These are phyloP conservation scores for Plestiodon gilberti DNA, from an alignment of 2,113 vertebrate genomes.

Conservation along the genomic window DNA sequence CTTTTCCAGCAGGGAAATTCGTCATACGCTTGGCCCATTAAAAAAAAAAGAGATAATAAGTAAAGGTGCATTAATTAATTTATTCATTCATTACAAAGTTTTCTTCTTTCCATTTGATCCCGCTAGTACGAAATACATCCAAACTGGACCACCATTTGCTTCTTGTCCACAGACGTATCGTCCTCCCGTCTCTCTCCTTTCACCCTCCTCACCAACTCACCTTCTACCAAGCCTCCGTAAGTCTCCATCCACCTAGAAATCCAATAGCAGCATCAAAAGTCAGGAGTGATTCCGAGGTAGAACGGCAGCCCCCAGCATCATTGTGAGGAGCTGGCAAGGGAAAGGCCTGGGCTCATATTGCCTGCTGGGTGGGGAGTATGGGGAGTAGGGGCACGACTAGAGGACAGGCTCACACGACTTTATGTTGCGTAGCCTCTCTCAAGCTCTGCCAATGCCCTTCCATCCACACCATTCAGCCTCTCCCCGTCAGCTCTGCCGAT, in stretches of 20 bases:
- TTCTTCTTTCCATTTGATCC: neutral
- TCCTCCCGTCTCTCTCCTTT: neutral
- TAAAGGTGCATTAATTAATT: slow-evolving; percentile 1
- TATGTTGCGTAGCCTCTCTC: too few relatives aligned
- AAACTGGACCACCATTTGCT: neutral
- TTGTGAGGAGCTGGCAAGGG: neutral
- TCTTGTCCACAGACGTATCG: neutral
- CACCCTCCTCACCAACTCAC: neutral
- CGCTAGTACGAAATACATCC: neutral
- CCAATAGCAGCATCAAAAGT: slow-evolving; percentile 35
- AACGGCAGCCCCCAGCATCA: neutral
- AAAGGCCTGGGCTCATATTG: neutral
- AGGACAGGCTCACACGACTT: neutral
- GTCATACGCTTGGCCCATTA: neutral
- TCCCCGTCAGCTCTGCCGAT: neutral
- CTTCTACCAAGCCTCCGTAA: neutral
- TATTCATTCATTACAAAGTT: neutral
- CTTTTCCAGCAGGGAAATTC: neutral
- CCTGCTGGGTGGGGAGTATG: neutral
- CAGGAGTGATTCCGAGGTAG: slow-evolving; percentile 26
- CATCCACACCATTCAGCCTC: neutral
- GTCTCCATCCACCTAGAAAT: neutral
- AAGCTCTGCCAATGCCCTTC: neutral
- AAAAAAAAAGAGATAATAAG: neutral
- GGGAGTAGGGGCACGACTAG: too few relatives aligned